Conservation (phyloP, 2,113 vertebrate species). For the Kryptolebias marmoratus region DNA sequence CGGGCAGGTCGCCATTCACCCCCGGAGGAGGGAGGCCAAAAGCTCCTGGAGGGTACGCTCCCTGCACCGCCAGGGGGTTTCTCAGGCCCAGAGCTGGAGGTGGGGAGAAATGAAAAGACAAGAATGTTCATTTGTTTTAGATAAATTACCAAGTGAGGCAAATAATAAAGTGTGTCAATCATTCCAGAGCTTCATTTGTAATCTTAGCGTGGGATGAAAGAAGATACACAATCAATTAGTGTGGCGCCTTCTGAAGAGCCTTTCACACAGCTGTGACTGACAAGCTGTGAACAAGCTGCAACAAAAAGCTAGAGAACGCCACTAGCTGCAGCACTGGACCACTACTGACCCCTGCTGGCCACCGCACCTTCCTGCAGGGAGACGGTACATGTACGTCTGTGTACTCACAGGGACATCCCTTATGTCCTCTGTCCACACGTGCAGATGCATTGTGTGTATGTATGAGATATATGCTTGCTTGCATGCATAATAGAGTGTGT, state of each 20-base stretch:
- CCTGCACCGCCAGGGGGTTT: slow-evolving; percentile 86
- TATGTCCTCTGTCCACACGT: slow-evolving; percentile 15
- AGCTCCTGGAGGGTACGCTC: slow-evolving; percentile 85
- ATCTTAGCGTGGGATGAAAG: not conserved
- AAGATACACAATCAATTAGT: slow-evolving; percentile 22
- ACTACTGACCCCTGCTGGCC: slow-evolving; percentile 82
- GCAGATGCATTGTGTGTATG: slow-evolving; percentile 13
- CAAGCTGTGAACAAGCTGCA: slow-evolving; percentile 46
- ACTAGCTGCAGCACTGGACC: slow-evolving; percentile 52
- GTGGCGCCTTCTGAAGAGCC: slow-evolving; percentile 26
- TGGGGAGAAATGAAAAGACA: not conserved
- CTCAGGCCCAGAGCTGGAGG: slow-evolving; percentile 86
- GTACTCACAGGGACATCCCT: slow-evolving; percentile 1
- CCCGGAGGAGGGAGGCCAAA: slow-evolving; percentile 87
- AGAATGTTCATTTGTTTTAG: not conserved
- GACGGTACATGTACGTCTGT: not conserved
- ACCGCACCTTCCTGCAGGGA: slow-evolving; percentile 24
- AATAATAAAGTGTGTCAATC: slow-evolving; percentile 1
- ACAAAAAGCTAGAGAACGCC: slow-evolving; percentile 12
- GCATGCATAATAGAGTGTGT: slow-evolving; percentile 25
- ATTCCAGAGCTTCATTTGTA: not conserved
- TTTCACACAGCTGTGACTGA: slow-evolving; percentile 48
- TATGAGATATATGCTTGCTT: not conserved
- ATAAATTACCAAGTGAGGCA: slow-evolving; percentile 14
- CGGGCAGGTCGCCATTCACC: slow-evolving; percentile 86